Base-by-base conservation (phyloP, 2,113 vertebrate genomes). In the Vicugna pacos region DNA sequence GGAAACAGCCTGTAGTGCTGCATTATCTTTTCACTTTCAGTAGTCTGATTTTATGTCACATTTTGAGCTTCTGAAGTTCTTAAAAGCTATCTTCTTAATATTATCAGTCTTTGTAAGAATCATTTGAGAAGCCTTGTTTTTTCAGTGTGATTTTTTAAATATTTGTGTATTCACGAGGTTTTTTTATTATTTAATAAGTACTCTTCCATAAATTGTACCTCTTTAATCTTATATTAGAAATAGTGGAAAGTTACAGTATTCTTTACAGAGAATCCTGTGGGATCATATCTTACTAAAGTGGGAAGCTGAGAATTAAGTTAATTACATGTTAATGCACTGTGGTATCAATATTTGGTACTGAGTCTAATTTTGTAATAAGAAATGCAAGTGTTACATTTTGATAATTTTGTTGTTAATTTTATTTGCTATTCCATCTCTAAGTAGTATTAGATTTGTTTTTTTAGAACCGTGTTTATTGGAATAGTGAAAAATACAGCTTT, bases 401-500 rank as follows among this genome's bases (percentile, higher is more conserved):
- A 5, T 42, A 42, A 15, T 26, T 79, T 93, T 65, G 54, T 67
- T 84, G 54, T 67, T 89, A 67, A 75, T 50, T 79, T 79, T 30
- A 65, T 80, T 88, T 92, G 32, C 15, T 79, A 50, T 83, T 85
- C 8, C 26, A 16, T 93, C 10, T 56, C 11, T 80, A 16, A 72
- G 54, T 56, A 54, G 72, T 86, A 58, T 75, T 94, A 86, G 46
- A 20, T 82, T 87, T 69, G 38, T 84, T 60, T 84, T 92, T 77
- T 94, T 83, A 70, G 73, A 79, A 58, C 32, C 22, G 13, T 38
- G 32, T 89, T 84, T 73, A 50, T 73, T 92, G 26, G 93, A 84
- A 73, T 86, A 56, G 56, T 77, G 64, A 92, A 92, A 93, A 92
- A 92, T 94, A 65, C 0, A 89, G 15, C 54, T 96, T 96, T 32